Evolutionary conservation across 1,140 invertebrate species (phyloP).

Genomic region (Euwallacea similis): DNA sequence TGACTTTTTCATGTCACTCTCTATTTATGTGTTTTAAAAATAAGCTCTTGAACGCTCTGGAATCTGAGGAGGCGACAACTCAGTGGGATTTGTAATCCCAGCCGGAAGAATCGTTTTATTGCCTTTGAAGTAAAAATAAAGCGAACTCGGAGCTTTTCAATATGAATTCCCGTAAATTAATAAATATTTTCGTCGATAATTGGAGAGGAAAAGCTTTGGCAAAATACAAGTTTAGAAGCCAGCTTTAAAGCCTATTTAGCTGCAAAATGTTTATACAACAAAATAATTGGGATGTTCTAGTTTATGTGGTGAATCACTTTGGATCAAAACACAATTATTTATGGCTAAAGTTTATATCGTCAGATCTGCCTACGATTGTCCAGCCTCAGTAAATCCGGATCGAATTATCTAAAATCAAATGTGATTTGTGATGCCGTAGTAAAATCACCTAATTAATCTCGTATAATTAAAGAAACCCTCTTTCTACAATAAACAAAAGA

Average conservation of each 20-base stretch:
- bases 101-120: constrained; percentile 8
- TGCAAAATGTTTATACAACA: too few relatives aligned
- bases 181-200: too few relatives aligned
- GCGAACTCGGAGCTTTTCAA: background rate
- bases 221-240: too few relatives aligned
- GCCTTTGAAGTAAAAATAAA: constrained; percentile 2
- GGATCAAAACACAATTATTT: background rate
- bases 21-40: constrained; percentile 34
- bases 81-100: constrained; percentile 3
- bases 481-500: too few relatives aligned
- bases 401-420: background rate
- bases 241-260: too few relatives aligned
- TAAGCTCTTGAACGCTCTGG: constrained; percentile 4
- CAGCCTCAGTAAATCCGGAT: too few relatives aligned
- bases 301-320: background rate
- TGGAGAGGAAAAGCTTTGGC: too few relatives aligned
- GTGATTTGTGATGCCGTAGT: too few relatives aligned
- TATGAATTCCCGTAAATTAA: too few relatives aligned
- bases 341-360: constrained; percentile 6
- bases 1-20: constrained; percentile 30
- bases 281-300: background rate
- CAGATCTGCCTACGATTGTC: constrained; percentile 5
- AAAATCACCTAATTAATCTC: too few relatives aligned
- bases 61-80: constrained; percentile 15
- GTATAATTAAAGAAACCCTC: too few relatives aligned